A percentile compares a stretch with the other conserved stretches of the same genome.
Evolutionary conservation across 2,888 invertebrate species (phyloP).

Genomic region (Rapana venosa): DNA sequence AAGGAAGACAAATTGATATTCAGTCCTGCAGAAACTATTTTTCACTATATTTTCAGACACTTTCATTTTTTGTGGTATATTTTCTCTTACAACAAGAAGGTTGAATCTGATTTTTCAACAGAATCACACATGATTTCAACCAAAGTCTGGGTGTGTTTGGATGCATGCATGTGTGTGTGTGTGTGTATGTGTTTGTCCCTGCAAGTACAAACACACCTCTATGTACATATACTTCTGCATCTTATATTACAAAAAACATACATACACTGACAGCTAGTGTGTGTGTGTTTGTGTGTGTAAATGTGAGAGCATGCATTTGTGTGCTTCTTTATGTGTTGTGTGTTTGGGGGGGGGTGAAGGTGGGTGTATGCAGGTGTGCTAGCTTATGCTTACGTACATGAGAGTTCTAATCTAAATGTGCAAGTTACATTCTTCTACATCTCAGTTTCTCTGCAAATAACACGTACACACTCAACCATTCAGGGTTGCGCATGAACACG

Average conservation of each 20-base stretch:
- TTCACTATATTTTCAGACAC: too few species aligned
- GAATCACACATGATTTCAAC: too few species aligned
- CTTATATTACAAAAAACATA: too few species aligned
- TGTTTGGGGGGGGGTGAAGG: not conserved
- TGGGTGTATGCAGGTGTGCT: not conserved
- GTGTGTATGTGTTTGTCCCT: not conserved
- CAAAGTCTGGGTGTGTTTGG: not conserved
- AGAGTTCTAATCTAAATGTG: not conserved
- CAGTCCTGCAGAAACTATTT: too few species aligned
- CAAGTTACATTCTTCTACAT: not conserved
- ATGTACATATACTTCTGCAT: too few species aligned
- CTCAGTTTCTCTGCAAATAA: not conserved
- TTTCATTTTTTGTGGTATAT: too few species aligned
- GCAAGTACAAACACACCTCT: not conserved
- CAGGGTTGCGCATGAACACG: not conserved
- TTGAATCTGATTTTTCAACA: too few species aligned
- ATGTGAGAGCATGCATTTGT: not conserved
- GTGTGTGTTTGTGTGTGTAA: not conserved
- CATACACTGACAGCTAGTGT: not conserved
- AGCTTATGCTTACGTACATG: not conserved
- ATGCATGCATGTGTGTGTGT: not conserved
- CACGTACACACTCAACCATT: not conserved
- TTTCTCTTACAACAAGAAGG: too few species aligned
- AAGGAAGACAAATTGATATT: too few species aligned
- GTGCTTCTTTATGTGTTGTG: not conserved